These are phyloP conservation scores for Graphium colonna DNA, from an alignment of 2,888 invertebrate genomes.

Conservation along the genomic window DNA sequence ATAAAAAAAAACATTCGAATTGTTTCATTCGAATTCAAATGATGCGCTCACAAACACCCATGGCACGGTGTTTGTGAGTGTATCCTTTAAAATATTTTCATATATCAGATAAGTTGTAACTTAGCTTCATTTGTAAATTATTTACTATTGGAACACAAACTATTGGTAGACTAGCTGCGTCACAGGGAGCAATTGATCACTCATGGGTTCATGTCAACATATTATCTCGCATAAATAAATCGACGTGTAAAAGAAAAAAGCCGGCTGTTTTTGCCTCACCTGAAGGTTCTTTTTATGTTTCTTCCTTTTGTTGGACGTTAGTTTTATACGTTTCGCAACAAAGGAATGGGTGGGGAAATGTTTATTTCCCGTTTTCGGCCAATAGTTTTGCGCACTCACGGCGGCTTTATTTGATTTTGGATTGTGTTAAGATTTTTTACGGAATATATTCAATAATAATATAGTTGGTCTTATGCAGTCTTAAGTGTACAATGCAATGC, in stretches of 20 bases:
- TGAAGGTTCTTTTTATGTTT: slow-evolving; percentile 8
- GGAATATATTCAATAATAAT: too few species aligned
- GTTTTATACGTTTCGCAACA: slow-evolving; percentile 4
- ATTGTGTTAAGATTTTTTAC: not conserved
- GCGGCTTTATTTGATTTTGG: not conserved
- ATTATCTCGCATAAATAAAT: slow-evolving; percentile 34
- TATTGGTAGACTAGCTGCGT: slow-evolving; percentile 25
- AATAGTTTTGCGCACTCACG: not conserved
- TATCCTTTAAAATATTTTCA: too few species aligned
- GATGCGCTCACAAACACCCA: not conserved
- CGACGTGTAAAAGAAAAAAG: slow-evolving; percentile 16
- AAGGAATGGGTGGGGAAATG: not conserved
- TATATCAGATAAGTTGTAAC: too few species aligned
- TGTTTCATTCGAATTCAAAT: not conserved
- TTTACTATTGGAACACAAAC: slow-evolving; percentile 7
- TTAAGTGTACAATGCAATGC: too few species aligned
- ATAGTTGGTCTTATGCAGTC: too few species aligned
- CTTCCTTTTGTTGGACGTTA: slow-evolving; percentile 7
- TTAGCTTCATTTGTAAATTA: slow-evolving; percentile 16
- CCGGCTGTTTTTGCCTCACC: slow-evolving; percentile 20
- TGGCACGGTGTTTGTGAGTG: too few species aligned
- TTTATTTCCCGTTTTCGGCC: not conserved
- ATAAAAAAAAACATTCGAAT: not conserved
- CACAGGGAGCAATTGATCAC: slow-evolving; percentile 37
- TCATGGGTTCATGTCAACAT: slow-evolving; percentile 37